Conservation (phyloP, 2,888 invertebrate genomes). For the Drosophila austrosaltans region DNA sequence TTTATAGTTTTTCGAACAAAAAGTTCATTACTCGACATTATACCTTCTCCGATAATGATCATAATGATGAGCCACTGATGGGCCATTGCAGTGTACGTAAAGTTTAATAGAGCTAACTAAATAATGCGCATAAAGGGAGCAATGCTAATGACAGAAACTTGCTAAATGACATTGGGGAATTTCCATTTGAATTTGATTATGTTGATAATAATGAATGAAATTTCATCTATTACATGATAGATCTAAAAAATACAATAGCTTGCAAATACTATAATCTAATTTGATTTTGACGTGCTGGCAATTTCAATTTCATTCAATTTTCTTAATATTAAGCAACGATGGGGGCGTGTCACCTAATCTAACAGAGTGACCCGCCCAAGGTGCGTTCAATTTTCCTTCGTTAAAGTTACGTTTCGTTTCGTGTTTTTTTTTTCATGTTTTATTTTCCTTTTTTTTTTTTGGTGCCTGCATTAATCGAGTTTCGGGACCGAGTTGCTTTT, state of each 20-base stretch:
- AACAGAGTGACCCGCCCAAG: conserved; percentile 35
- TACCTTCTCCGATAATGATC: conserved; percentile 22
- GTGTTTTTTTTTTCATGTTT: neutral
- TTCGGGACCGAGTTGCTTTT: conserved; percentile 44
- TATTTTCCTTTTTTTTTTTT: conserved; percentile 17
- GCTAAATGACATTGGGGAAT: conserved; percentile 14
- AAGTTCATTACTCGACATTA: conserved; percentile 54
- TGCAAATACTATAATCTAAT: conserved; percentile 41
- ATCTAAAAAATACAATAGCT: conserved; percentile 23
- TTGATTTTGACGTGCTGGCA: conserved; percentile 53
- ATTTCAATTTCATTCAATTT: conserved; percentile 43
- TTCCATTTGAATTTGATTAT: neutral
- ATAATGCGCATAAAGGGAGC: conserved; percentile 36
- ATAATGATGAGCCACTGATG: conserved; percentile 1
- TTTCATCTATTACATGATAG: neutral
- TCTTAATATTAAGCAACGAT: conserved; percentile 19
- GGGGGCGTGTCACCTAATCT: conserved; percentile 33
- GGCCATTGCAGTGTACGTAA: conserved; percentile 37
- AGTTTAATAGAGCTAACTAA: conserved; percentile 42
- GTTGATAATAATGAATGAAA: neutral
- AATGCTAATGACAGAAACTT: conserved; percentile 27
- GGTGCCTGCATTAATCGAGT: conserved; percentile 50
- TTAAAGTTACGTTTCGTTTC: too few relatives aligned
- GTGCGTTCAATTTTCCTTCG: conserved; percentile 14
- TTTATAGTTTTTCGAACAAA: conserved; percentile 71